Evolutionary conservation across 2,113 vertebrate genomes (phyloP).

Genomic region (Indicator maculatus): DNA sequence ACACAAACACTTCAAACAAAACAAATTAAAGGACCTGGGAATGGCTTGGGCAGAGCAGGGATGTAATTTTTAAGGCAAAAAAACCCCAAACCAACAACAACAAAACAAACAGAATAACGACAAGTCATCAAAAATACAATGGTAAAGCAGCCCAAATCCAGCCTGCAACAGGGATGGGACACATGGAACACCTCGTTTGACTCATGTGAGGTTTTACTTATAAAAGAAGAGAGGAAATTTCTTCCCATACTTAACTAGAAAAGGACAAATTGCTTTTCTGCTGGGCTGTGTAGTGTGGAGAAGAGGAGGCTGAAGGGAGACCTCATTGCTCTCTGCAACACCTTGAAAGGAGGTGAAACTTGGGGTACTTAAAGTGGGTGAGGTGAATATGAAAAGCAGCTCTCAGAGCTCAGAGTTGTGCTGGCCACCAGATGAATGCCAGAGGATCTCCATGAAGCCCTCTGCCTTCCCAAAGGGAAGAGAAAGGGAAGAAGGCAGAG

Average conservation of each 20-base stretch:
- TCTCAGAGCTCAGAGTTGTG: too few species aligned
- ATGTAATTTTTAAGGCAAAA: conserved; percentile 16
- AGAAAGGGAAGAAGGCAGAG: too few species aligned
- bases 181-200: background rate
- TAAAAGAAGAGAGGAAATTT: background rate
- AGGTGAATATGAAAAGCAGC: too few species aligned
- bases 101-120: background rate
- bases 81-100: background rate
- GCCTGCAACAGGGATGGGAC: background rate
- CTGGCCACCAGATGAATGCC: too few species aligned
- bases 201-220: background rate
- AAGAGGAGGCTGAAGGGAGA: too few species aligned
- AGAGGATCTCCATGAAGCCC: too few species aligned
- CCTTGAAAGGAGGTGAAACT: too few species aligned
- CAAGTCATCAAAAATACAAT: background rate
- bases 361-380: too few species aligned
- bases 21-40: conserved; percentile 28
- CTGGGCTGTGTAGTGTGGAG: background rate
- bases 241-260: background rate
- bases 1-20: conserved; percentile 35
- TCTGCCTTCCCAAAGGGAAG: too few species aligned
- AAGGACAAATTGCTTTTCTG: background rate
- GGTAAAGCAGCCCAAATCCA: background rate
- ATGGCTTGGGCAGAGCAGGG: background rate
- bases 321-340: too few species aligned